These are phyloP conservation scores for Carduelis carduelis DNA, from an alignment of 2,797 vertebrate genomes.

Conservation along the genomic window DNA sequence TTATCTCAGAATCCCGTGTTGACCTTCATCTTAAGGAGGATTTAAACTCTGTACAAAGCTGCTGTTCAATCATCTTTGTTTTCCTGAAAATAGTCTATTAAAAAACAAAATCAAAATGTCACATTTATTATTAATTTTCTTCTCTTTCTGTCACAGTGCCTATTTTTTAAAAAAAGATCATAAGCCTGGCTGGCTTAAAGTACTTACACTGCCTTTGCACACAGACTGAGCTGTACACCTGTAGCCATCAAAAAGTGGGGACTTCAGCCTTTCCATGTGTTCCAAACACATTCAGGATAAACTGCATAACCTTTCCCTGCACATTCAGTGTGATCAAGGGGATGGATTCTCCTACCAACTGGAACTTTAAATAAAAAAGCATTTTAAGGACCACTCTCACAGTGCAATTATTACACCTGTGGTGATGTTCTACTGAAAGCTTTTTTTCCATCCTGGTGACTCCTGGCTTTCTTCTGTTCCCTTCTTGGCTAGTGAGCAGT, in stretches of 20 bases:
- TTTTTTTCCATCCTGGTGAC: neutral
- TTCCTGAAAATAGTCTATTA: neutral
- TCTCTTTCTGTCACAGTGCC: neutral
- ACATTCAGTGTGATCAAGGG: neutral
- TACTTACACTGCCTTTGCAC: neutral
- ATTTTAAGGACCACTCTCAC: neutral
- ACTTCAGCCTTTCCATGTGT: neutral
- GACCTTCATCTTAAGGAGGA: conserved; percentile 32
- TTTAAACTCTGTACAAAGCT: neutral
- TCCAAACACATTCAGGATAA: neutral
- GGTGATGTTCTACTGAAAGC: neutral
- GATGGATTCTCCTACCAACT: neutral
- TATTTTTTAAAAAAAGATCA: neutral
- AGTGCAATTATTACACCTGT: neutral
- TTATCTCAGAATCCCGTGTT: neutral
- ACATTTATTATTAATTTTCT: neutral
- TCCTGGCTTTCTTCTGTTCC: neutral
- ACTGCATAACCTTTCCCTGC: neutral
- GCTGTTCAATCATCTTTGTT: neutral
- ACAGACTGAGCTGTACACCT: neutral
- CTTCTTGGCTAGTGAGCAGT: neutral
- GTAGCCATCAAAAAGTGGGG: neutral
- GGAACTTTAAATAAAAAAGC: neutral
- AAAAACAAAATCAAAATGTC: neutral
- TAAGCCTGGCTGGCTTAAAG: neutral